Conservation (phyloP, 2,888 invertebrate genomes). For the Pterostichus madidus region DNA sequence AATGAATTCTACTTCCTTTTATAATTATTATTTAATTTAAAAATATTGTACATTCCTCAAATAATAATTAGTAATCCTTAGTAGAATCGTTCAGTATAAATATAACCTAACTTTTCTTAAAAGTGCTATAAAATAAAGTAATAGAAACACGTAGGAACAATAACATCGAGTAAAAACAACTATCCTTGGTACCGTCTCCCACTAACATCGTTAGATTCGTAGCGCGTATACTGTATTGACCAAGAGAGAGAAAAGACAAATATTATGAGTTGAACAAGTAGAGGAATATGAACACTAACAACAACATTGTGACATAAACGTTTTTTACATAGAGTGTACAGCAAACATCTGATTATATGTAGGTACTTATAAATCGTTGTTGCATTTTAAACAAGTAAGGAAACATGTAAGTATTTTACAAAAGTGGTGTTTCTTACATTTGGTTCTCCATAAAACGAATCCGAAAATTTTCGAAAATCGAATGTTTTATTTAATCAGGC, state of each 20-base stretch:
- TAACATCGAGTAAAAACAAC: slow-evolving; percentile 26
- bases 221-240: slow-evolving; percentile 56
- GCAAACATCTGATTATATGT: slow-evolving; percentile 24
- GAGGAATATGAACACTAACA: slow-evolving; percentile 36
- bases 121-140: no score
- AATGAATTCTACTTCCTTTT: no score
- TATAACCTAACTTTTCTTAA: background rate
- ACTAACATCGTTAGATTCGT: slow-evolving; percentile 3
- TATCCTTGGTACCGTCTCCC: background rate
- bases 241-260: slow-evolving; percentile 62
- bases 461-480: slow-evolving; percentile 9
- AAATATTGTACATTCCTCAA: no score
- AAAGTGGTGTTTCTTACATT: slow-evolving; percentile 31
- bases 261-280: slow-evolving; percentile 2
- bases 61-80: no score
- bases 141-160: slow-evolving; percentile 8
- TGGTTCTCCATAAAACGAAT: slow-evolving; percentile 26
- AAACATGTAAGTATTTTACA: slow-evolving; percentile 18
- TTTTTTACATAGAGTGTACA: slow-evolving; percentile 38
- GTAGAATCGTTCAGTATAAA: no score
- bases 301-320: slow-evolving; percentile 52
- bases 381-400: background rate
- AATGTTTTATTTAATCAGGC: background rate
- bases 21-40: no score
- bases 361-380: slow-evolving; percentile 5